These are phyloP conservation scores for Gymnodraco acuticeps DNA, from an alignment of 2,797 vertebrate species.

Conservation along the genomic window DNA sequence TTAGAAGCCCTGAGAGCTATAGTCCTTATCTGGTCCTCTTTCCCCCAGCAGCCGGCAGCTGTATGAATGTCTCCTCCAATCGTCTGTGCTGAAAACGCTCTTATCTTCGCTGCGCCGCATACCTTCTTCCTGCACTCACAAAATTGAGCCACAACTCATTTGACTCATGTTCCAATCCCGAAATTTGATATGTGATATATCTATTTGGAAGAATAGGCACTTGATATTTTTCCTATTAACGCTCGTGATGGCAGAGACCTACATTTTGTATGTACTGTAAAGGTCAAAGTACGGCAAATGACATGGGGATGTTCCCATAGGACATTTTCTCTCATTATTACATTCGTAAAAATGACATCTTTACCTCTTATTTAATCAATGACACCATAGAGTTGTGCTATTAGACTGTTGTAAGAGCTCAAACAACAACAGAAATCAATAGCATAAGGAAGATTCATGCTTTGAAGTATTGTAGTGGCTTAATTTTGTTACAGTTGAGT, in stretches of 20 bases:
- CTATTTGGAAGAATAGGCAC: conserved; percentile 46
- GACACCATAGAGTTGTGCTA: conserved; percentile 5
- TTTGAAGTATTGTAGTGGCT: conserved; percentile 36
- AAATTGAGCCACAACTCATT: conserved; percentile 69
- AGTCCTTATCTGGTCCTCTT: conserved; percentile 72
- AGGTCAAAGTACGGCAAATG: conserved; percentile 11
- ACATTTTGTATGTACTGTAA: conserved; percentile 8
- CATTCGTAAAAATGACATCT: not conserved
- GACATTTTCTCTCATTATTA: not conserved
- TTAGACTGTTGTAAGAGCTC: conserved; percentile 28
- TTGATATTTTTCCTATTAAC: conserved; percentile 38
- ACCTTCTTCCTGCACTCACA: conserved; percentile 53
- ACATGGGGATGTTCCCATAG: not conserved
- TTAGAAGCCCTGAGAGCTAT: conserved; percentile 69
- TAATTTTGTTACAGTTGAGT: conserved; percentile 60
- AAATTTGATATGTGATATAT: conserved; percentile 54
- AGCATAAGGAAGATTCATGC: conserved; percentile 48
- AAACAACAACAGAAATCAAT: conserved; percentile 59
- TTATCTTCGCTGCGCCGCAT: conserved; percentile 66
- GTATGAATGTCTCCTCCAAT: conserved; percentile 60
- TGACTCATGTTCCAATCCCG: conserved; percentile 55
- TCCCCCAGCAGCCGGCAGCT: conserved; percentile 53
- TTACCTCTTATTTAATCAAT: conserved; percentile 6
- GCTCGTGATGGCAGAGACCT: not conserved
- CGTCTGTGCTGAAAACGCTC: conserved; percentile 53